Conservation (phyloP, 2,113 vertebrate genomes). For the Mus musculus region DNA sequence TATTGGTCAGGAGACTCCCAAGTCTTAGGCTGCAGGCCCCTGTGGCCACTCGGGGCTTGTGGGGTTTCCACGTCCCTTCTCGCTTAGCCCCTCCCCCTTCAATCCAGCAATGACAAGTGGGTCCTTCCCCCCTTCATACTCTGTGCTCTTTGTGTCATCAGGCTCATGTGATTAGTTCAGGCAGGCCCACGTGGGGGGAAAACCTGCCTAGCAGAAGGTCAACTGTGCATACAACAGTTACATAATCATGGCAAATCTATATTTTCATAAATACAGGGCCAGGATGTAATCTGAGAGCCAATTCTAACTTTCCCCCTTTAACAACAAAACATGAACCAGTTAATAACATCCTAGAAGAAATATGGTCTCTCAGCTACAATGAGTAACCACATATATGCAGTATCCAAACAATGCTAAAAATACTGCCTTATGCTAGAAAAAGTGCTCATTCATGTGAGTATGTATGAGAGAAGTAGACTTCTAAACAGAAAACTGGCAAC, state of each 20-base stretch:
- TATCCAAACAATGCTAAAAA: background rate
- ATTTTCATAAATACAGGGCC: background rate
- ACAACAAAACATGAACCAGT: background rate
- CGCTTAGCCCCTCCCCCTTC: background rate
- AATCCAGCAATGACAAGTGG: background rate
- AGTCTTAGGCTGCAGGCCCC: background rate
- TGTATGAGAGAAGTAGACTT: background rate
- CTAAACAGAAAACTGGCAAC: background rate
- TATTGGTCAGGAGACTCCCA: background rate
- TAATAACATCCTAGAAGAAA: background rate
- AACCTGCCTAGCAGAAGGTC: background rate
- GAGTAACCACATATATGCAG: background rate
- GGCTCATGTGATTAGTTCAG: background rate
- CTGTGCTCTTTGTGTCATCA: background rate
- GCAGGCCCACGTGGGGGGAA: background rate
- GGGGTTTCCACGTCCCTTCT: background rate
- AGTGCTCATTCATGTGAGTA: rapidly evolving
- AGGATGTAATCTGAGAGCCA: background rate
- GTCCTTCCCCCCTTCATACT: background rate
- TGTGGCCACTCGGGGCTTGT: background rate
- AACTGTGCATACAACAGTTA: background rate
- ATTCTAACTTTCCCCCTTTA: background rate
- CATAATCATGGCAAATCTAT: background rate
- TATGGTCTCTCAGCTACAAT: background rate
- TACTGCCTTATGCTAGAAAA: background rate